A percentile compares a stretch with the other conserved stretches of the same genome.
Conservation (phyloP, 2,888 invertebrate species). For the Serrognathus titanus region DNA sequence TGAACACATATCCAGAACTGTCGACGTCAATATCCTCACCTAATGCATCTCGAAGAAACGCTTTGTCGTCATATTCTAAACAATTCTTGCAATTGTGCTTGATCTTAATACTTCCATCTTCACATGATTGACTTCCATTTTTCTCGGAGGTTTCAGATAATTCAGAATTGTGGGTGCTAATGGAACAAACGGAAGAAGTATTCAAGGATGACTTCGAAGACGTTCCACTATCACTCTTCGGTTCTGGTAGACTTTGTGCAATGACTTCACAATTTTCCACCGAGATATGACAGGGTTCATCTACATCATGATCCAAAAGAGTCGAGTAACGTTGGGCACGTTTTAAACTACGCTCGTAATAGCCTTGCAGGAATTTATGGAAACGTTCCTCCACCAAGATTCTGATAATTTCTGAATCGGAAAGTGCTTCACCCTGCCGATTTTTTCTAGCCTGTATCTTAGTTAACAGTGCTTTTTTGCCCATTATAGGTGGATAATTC, state of each 20-base stretch:
- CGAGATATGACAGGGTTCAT: too few species aligned
- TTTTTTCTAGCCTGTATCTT: slow-evolving; percentile 7
- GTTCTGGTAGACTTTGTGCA: too few species aligned
- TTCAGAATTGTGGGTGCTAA: too few species aligned
- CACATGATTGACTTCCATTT: too few species aligned
- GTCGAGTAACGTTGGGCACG: neutral
- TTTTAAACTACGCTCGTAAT: slow-evolving; percentile 16
- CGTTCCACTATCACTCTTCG: too few species aligned
- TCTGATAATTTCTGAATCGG: slow-evolving; percentile 24
- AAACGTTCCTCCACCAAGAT: slow-evolving; percentile 25
- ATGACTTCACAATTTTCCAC: too few species aligned
- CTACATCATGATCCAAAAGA: too few species aligned
- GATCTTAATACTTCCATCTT: too few species aligned
- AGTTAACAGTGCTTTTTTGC: slow-evolving; percentile 19
- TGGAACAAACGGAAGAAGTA: too few species aligned
- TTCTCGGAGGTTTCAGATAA: too few species aligned
- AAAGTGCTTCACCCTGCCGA: neutral
- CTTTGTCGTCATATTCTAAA: slow-evolving; percentile 16
- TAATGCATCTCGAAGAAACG: slow-evolving; percentile 22
- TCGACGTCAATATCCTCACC: slow-evolving; percentile 19
- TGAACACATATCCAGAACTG: neutral
- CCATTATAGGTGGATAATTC: slow-evolving; percentile 22
- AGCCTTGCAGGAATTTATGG: slow-evolving; percentile 15
- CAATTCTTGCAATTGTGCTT: neutral
- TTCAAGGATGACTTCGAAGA: too few species aligned